Base-by-base conservation (phyloP, 2,888 invertebrate species). In the Caenorhabditis wallacei region DNA sequence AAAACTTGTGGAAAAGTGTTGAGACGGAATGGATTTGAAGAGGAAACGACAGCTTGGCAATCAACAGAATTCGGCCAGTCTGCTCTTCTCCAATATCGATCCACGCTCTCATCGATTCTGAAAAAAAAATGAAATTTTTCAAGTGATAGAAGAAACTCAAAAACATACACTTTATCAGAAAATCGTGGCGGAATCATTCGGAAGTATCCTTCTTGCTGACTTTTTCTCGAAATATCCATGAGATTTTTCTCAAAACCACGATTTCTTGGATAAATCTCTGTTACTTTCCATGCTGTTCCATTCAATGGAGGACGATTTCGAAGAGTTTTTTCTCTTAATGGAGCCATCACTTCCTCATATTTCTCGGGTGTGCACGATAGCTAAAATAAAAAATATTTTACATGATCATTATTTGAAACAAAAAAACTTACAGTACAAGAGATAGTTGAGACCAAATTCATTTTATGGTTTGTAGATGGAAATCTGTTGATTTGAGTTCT, bases 1-100 rank as follows among this genome's bases (percentile, higher is more conserved):
- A 95, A 95, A 18, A 89, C 66, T 72, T 89, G 95, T 68, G 95
- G 94, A 85, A 95, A 92, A 66, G 92, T 92, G 35, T 89, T 72
- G 46, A 79, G 56, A 30, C 76, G 35, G 71, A 84, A 86, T 2
- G 87, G 81, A 74, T 88, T 86, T 22, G 84, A 80, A 18, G 79
- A 83, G n/a, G 85, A 84, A 13, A 87, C 79, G 3, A 87, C 80
- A 1, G 85, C 84, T 43, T 88, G 84, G 51, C 87, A 88, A 51
- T 88, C 88, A 22, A 84, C 46, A 0, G 81, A 72, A 37, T 84
- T 87, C 16, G 88, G 88, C 88, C 88, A 88, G 69, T 88, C 88
- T 0, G 82, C 84, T 8, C 87, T 72, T 59, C 88, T 61, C 88
- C 88, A 88, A 18, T 46, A 68, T 3, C 84, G 64, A 48, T 84